Conservation (phyloP, 2,797 vertebrate genomes). For the Pipistrellus kuhlii region DNA sequence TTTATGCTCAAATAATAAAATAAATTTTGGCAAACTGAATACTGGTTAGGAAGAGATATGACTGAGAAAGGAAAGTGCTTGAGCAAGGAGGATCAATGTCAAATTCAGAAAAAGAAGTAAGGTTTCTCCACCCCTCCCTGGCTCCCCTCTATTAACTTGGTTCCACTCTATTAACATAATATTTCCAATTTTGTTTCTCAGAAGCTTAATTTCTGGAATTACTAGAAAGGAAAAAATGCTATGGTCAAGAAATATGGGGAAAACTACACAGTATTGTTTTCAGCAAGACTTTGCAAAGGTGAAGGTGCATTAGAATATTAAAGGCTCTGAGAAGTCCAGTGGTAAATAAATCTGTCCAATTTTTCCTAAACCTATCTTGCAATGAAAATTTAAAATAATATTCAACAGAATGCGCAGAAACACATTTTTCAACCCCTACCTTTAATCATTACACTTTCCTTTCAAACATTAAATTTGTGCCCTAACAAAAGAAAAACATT, state of each 20-base stretch:
- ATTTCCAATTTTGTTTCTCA: neutral
- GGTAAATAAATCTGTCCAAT: neutral
- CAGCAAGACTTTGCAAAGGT: neutral
- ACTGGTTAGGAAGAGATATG: neutral
- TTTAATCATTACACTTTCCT: neutral
- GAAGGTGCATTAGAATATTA: neutral
- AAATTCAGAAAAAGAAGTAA: neutral
- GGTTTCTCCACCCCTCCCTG: neutral
- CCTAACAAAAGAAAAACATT: no score
- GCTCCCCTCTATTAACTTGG: neutral
- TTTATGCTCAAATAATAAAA: slow-evolving; percentile 25
- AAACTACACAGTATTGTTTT: neutral
- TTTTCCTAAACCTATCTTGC: neutral
- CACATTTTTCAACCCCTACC: neutral
- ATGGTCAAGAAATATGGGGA: neutral
- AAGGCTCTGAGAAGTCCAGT: neutral
- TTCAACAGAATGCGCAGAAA: neutral
- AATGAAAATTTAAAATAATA: neutral
- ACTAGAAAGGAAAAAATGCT: neutral
- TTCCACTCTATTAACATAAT: neutral
- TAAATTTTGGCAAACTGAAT: neutral
- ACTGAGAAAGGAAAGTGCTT: neutral
- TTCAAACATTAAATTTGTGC: neutral
- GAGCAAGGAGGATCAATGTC: neutral
- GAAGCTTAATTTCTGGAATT: neutral